These are phyloP conservation scores for Anarrhichthys ocellatus DNA, from an alignment of 2,113 vertebrate species.

Conservation along the genomic window DNA sequence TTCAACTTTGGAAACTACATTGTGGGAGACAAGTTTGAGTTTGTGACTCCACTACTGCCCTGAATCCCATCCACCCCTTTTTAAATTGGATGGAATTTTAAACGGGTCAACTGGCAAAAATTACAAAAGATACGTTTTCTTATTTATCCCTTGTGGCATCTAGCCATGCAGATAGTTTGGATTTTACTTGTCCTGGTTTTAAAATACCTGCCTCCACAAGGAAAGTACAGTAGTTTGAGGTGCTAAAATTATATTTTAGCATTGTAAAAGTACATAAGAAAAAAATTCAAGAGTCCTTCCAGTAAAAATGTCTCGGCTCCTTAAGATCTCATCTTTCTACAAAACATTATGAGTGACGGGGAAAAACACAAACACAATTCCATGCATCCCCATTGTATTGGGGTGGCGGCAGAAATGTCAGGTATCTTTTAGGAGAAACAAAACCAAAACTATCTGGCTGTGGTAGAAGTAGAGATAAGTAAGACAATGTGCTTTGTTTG, in stretches of 20 bases:
- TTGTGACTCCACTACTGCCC: background rate
- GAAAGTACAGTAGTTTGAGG: background rate
- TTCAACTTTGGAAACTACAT: constrained; percentile 41
- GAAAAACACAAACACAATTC: background rate
- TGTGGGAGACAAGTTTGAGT: constrained; percentile 13
- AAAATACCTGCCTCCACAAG: no score
- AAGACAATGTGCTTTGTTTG: background rate
- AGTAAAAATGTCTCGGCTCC: no score
- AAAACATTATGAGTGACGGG: background rate
- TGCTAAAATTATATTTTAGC: no score
- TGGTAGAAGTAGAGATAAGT: background rate
- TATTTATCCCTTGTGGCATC: no score
- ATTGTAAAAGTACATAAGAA: background rate
- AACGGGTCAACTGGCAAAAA: background rate
- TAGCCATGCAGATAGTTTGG: background rate
- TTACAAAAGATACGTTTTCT: background rate
- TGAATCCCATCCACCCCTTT: background rate
- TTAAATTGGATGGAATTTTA: background rate
- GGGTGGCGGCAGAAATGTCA: background rate
- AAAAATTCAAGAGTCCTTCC: background rate
- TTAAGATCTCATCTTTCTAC: background rate
- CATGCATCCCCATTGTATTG: background rate
- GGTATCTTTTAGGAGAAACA: background rate
- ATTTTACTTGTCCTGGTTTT: no score
- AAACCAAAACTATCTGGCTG: background rate